These are phyloP conservation scores for Phyllotreta cruciferae DNA, from an alignment of 2,888 invertebrate species.

Conservation along the genomic window DNA sequence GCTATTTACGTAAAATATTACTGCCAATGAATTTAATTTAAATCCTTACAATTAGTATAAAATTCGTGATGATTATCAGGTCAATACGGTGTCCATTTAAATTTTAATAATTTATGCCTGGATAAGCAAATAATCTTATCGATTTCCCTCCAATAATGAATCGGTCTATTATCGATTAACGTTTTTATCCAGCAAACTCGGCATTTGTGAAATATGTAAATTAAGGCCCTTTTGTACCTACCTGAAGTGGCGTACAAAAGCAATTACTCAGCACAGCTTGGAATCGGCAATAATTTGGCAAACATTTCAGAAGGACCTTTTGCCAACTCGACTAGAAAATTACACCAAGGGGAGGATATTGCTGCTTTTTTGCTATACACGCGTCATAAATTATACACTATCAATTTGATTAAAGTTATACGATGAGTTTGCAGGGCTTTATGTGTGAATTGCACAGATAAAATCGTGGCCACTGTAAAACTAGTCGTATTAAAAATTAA, in stretches of 20 bases:
- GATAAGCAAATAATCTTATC: too few relatives aligned
- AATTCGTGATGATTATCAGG: too few relatives aligned
- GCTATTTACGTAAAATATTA: too few relatives aligned
- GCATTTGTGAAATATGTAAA: constrained; percentile 31
- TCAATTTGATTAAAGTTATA: constrained; percentile 5
- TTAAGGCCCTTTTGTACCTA: constrained; percentile 23
- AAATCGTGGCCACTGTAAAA: too few relatives aligned
- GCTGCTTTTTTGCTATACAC: constrained; percentile 8
- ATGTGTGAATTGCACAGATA: too few relatives aligned
- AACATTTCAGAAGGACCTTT: constrained; percentile 18
- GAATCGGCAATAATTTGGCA: constrained; percentile 24
- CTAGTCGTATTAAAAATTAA: too few relatives aligned
- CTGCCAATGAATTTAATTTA: too few relatives aligned
- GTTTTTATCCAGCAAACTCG: constrained; percentile 2
- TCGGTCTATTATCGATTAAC: constrained; percentile 3
- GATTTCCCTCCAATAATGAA: constrained; percentile 2
- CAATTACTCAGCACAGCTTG: constrained; percentile 19
- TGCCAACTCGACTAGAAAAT: constrained; percentile 18
- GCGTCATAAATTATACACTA: constrained; percentile 4
- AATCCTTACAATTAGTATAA: too few relatives aligned
- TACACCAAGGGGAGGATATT: constrained; percentile 2
- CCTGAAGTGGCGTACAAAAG: constrained; percentile 31
- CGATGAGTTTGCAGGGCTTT: too few relatives aligned
- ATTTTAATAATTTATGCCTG: too few relatives aligned
- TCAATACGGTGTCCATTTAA: too few relatives aligned